phyloP scores from a whole-genome alignment of 2,113 vertebrate species.

The Suncus etruscus region DNA sequence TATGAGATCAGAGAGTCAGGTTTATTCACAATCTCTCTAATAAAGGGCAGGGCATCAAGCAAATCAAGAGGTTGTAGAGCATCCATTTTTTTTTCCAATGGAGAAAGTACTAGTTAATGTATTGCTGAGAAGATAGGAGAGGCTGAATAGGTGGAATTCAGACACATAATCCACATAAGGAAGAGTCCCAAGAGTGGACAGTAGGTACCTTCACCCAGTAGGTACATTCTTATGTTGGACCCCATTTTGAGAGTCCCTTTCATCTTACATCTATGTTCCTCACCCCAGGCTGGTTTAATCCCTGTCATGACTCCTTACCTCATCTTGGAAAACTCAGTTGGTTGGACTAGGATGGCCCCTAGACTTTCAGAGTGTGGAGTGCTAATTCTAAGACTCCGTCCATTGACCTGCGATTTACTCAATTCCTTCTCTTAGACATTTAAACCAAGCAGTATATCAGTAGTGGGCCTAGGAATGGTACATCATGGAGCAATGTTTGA shows the following conservation, averaged over 20 bases:
- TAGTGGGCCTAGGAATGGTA: no score
- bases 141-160: not conserved
- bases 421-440: no score
- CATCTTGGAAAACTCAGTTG: not conserved
- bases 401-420: not conserved
- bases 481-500: no score
- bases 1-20: not conserved
- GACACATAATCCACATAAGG: rapidly evolving
- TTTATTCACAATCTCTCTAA: slow-evolving; percentile 21
- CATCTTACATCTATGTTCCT: not conserved
- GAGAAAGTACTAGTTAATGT: not conserved
- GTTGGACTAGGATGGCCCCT: not conserved
- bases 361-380: not conserved
- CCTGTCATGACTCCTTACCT: not conserved
- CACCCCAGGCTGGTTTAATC: not conserved
- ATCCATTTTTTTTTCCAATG: not conserved
- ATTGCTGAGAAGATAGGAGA: not conserved
- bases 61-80: slow-evolving; percentile 17
- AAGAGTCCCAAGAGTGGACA: rapidly evolving
- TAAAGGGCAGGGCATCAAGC: slow-evolving; percentile 4
- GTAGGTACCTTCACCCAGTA: no score
- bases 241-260: not conserved
- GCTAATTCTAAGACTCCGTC: not conserved
- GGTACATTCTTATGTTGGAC: not conserved
- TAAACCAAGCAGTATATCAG: no score